Base-by-base conservation (phyloP, 2,888 invertebrate species). In the Spatulosminthurus flaviceps region DNA sequence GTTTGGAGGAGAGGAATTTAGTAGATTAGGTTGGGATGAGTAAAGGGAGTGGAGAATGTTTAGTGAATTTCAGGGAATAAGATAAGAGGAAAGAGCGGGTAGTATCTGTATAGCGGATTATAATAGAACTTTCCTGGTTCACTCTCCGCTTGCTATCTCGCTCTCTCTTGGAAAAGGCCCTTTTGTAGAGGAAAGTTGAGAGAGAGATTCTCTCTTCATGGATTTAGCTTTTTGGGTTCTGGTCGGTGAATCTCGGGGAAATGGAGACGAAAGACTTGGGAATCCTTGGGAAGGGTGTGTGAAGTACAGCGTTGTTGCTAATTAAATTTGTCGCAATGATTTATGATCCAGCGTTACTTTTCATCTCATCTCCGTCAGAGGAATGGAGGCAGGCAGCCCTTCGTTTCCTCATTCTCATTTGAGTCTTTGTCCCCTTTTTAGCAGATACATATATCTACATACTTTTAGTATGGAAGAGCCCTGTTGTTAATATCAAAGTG, bases 291-390 rank as follows among this genome's bases (percentile, higher is more conserved):
- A 77, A 77, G 77, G 77, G 77, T 77, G 78, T 72, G 66, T 76
- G 67, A 67, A 76, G 66, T 67, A 43, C 41, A 67, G 60, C 70
- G 69, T 72, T 77, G 77, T 77, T 83, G 82, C 84, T 84, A 84
- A 84, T 84, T 84, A 84, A 84, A 84, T 84, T 84, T 84, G 83
- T 83, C 84, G 82, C 83, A 79, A 82, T 84, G 84, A 84, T 84
- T 84, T 84, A 84, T 83, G 82, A 82, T 81, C 79, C 81, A 79
- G 80, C 79, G 80, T 78, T 76, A 61, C 77, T 79, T 82, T 82
- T 82, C 82, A 82, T 81, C 81, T 81, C 80, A 79, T 82, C 78
- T 78, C 77, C 74, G 77, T 66, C 79, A 70, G 64, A 64, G 26
- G 64, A 26, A 64, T 22, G 64, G 24, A 64, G 64, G 26, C 24